Percentiles rank a stretch among this genome's conserved stretches.
These are phyloP conservation scores for Electrona antarctica DNA, from an alignment of 2,113 vertebrate species.

Conservation along the genomic window DNA sequence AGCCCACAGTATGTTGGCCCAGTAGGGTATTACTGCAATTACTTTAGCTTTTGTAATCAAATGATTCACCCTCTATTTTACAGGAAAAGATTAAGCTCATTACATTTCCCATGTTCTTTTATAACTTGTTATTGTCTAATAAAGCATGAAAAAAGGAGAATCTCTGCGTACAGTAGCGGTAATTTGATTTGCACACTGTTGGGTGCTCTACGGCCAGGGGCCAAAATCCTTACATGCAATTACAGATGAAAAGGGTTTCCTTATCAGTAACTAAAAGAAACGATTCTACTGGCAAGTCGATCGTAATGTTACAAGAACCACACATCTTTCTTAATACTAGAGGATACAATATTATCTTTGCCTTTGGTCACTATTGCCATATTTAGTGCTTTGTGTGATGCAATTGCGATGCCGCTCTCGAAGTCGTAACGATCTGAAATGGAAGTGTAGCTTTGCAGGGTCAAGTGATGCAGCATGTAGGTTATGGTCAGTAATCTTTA, in stretches of 20 bases:
- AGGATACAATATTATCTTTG: neutral
- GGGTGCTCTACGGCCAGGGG: constrained; percentile 61
- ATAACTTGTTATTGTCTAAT: constrained; percentile 69
- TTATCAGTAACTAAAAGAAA: constrained; percentile 63
- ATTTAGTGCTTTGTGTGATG: constrained; percentile 4
- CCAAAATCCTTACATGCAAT: constrained; percentile 74
- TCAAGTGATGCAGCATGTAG: neutral
- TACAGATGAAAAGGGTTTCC: constrained; percentile 71
- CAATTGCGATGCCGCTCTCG: neutral
- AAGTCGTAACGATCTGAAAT: neutral
- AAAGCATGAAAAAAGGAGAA: constrained; percentile 57
- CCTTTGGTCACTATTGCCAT: neutral
- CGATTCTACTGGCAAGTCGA: constrained; percentile 57
- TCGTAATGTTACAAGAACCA: constrained; percentile 45
- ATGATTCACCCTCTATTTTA: constrained; percentile 63
- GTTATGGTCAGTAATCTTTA: neutral
- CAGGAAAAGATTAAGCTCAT: constrained; percentile 64
- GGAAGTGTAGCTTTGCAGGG: neutral
- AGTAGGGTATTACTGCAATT: constrained; percentile 29
- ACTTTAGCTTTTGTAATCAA: constrained; percentile 57
- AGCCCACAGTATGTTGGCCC: neutral
- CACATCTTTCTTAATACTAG: constrained; percentile 34
- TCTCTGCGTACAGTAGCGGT: constrained; percentile 58
- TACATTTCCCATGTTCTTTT: constrained; percentile 66
- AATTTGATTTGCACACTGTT: constrained; percentile 59